A percentile compares a stretch with the other conserved stretches of the same genome.
Conservation (phyloP, 2,888 invertebrate species). For the Nomada flava region DNA sequence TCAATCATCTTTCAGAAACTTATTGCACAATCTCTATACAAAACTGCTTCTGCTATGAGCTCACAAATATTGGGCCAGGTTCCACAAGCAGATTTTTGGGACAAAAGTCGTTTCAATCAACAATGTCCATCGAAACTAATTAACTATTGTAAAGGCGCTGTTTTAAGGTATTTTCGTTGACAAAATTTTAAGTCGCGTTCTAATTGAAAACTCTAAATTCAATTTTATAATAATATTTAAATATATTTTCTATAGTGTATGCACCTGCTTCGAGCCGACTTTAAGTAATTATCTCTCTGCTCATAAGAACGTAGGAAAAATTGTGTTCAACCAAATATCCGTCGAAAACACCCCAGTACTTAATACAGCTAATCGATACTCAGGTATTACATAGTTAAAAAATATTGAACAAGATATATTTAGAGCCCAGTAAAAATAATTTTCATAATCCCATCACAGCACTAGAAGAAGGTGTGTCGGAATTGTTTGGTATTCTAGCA, state of each 20-base stretch:
- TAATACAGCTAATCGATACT: slow-evolving; percentile 78
- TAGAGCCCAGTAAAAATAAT: not conserved
- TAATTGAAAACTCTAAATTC: not conserved
- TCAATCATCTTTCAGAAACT: slow-evolving; percentile 69
- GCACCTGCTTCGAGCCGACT: slow-evolving; percentile 78
- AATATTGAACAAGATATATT: not conserved
- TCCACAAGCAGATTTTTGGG: slow-evolving; percentile 77
- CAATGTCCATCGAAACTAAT: slow-evolving; percentile 76
- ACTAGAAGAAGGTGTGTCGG: slow-evolving; percentile 77
- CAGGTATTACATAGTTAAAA: slow-evolving; percentile 67
- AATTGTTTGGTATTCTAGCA: slow-evolving; percentile 78
- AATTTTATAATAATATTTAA: not conserved
- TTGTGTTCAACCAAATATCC: slow-evolving; percentile 76
- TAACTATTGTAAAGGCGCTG: slow-evolving; percentile 75
- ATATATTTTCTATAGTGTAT: slow-evolving; percentile 69
- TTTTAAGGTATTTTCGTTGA: slow-evolving; percentile 67
- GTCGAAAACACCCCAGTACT: slow-evolving; percentile 73
- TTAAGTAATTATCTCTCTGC: slow-evolving; percentile 77
- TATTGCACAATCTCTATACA: slow-evolving; percentile 74
- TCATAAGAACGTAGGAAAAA: slow-evolving; percentile 78
- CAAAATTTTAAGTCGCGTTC: not conserved
- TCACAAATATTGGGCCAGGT: slow-evolving; percentile 70
- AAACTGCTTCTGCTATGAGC: slow-evolving; percentile 75
- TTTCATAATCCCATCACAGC: slow-evolving; percentile 59
- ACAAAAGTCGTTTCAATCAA: slow-evolving; percentile 74